phyloP scores from a whole-genome alignment of 2,888 invertebrate species.

The Scrobipalpa costella region DNA sequence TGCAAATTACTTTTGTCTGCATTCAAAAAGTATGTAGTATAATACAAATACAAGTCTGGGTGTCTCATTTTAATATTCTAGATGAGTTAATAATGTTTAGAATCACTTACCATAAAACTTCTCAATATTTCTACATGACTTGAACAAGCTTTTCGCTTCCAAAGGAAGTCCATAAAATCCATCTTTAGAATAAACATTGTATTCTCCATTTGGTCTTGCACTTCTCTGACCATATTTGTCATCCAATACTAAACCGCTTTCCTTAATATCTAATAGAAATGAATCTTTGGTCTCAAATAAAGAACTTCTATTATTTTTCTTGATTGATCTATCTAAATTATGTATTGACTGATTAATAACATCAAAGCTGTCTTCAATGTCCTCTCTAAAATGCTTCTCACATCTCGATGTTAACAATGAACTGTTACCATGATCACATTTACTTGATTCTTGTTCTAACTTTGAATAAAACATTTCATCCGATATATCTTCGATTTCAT shows the following conservation, averaged over 20 bases:
- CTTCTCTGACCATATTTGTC: constrained; percentile 27
- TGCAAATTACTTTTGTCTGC: too few relatives aligned
- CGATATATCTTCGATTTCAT: constrained; percentile 53
- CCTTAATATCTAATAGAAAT: constrained; percentile 65
- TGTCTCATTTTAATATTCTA: too few relatives aligned
- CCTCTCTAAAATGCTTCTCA: constrained; percentile 47
- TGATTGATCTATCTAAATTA: constrained; percentile 54
- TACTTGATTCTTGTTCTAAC: constrained; percentile 47
- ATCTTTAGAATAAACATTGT: constrained; percentile 36
- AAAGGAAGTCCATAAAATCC: constrained; percentile 90
- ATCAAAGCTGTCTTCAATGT: constrained; percentile 72
- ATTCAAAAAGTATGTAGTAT: too few relatives aligned
- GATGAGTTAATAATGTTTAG: background rate
- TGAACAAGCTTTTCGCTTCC: constrained; percentile 85
- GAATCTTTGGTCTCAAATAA: constrained; percentile 70
- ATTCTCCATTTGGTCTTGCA: constrained; percentile 26
- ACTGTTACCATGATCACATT: constrained; percentile 38
- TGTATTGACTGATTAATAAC: constrained; percentile 77
- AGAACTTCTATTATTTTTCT: constrained; percentile 45
- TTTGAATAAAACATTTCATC: constrained; percentile 65
- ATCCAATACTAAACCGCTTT: constrained; percentile 49
- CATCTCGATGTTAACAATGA: constrained; percentile 39
- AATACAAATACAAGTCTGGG: too few relatives aligned
- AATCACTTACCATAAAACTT: constrained; percentile 87
- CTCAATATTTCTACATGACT: constrained; percentile 88